Evolutionary conservation across 2,113 vertebrate genomes (phyloP).

Genomic region (Agelaius tricolor): DNA sequence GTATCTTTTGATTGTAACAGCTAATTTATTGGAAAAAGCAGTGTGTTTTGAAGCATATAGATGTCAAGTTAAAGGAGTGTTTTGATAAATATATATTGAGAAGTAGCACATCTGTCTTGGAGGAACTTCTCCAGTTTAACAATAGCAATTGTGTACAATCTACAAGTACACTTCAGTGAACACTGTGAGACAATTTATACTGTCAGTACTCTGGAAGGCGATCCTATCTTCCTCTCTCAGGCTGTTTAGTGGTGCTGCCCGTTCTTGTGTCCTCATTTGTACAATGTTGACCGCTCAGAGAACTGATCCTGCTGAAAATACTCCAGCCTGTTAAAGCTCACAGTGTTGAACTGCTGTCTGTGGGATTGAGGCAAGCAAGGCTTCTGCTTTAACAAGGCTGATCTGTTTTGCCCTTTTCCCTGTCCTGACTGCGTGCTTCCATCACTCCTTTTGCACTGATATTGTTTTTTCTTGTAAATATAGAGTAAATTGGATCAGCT

Average conservation of each 20-base stretch:
- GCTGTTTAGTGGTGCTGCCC: not conserved
- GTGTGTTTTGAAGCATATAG: not conserved
- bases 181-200: not conserved
- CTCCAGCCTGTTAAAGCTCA: not conserved
- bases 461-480: not conserved
- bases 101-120: not conserved
- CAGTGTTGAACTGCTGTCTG: not conserved
- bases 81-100: not conserved
- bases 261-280: not conserved
- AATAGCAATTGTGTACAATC: not conserved
- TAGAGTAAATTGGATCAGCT: not conserved
- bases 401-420: not conserved
- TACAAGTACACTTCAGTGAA: not conserved
- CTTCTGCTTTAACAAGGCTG: not conserved
- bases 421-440: not conserved
- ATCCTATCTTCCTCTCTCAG: not conserved
- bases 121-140: not conserved
- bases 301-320: not conserved
- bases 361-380: not conserved
- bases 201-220: not conserved
- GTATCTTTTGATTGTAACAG: not conserved
- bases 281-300: not conserved
- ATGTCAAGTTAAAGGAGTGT: not conserved
- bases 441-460: not conserved
- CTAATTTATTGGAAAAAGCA: not conserved